These are phyloP conservation scores for Meriones psammophilus DNA, from an alignment of 2,797 vertebrate genomes.

Conservation along the genomic window DNA sequence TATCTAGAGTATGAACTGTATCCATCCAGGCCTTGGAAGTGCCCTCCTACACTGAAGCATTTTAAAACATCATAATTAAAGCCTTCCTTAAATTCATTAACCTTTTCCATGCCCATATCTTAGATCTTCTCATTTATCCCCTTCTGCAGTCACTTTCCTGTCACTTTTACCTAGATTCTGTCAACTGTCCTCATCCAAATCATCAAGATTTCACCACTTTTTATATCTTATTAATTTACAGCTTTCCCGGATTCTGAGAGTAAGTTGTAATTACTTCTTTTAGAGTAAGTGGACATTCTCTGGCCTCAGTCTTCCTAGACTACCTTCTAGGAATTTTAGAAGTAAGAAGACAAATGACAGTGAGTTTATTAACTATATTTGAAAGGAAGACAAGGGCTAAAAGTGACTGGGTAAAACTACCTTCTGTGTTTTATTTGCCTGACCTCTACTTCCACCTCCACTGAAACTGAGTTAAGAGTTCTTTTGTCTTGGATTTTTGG, in stretches of 20 bases:
- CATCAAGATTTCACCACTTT: constrained; percentile 4
- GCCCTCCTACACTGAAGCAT: neutral
- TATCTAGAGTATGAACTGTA: neutral
- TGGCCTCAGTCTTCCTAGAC: constrained; percentile 1
- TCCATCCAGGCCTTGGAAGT: neutral
- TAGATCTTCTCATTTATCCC: neutral
- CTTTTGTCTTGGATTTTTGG: neutral
- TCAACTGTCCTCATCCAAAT: neutral
- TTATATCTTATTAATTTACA: neutral
- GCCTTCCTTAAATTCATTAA: neutral
- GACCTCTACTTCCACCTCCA: no score
- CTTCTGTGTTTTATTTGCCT: neutral
- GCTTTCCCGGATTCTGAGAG: neutral
- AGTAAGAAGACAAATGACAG: neutral
- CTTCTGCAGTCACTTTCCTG: neutral
- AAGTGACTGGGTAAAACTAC: neutral
- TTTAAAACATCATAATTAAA: constrained; percentile 14
- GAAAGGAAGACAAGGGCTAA: neutral
- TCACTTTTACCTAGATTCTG: neutral
- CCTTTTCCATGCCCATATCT: constrained; percentile 3
- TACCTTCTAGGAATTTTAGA: neutral
- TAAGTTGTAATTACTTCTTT: constrained; percentile 10
- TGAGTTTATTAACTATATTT: constrained; percentile 10
- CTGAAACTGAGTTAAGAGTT: constrained; percentile 23
- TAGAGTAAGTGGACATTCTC: neutral